These are phyloP conservation scores for Salticus scenicus DNA, from an alignment of 2,888 invertebrate species.

Conservation along the genomic window DNA sequence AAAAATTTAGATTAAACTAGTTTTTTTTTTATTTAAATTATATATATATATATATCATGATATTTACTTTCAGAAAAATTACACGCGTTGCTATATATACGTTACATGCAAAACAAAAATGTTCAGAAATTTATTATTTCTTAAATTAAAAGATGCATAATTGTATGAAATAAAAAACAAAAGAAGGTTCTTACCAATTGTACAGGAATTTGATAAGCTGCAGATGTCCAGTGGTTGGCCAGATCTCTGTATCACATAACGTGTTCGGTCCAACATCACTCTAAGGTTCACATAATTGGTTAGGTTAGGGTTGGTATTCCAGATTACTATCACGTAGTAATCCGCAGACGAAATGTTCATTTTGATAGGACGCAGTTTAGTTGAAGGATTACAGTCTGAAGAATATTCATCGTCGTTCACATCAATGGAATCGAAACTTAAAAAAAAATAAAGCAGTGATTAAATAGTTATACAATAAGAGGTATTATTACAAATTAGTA, in stretches of 20 bases:
- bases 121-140: too few relatives aligned
- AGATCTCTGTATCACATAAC: conserved; percentile 29
- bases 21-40: too few relatives aligned
- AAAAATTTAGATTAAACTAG: too few relatives aligned
- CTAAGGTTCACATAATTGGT: conserved; percentile 28
- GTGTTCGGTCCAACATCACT: conserved; percentile 31
- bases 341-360: conserved; percentile 37
- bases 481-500: too few relatives aligned
- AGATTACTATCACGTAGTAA: conserved; percentile 31
- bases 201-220: conserved; percentile 51
- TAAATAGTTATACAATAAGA: too few relatives aligned
- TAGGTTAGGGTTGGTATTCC: conserved; percentile 21
- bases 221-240: conserved; percentile 49
- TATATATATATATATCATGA: too few relatives aligned
- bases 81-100: too few relatives aligned
- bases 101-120: too few relatives aligned
- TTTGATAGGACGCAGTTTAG: neutral
- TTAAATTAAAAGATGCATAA: too few relatives aligned
- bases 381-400: neutral
- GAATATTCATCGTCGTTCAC: neutral
- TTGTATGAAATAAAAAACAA: too few relatives aligned
- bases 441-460: neutral
- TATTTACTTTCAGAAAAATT: too few relatives aligned
- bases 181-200: conserved; percentile 63
- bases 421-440: conserved; percentile 7